Base-by-base conservation (phyloP, 1,140 invertebrate species). In the Acromyrmex echinatior region DNA sequence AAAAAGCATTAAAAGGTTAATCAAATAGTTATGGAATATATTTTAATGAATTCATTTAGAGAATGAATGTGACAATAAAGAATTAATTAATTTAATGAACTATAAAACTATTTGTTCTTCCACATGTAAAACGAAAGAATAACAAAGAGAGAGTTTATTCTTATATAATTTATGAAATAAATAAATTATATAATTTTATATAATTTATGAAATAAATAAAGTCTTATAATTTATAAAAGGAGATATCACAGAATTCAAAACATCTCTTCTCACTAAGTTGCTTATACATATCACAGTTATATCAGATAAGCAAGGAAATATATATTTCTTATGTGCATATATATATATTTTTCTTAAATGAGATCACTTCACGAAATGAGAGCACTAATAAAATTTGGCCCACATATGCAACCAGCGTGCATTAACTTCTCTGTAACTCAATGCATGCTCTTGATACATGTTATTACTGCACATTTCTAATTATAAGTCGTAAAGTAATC, bases 351-450 rank as follows among this genome's bases (percentile, higher is more conserved):
- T 9, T 58, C 3, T 10, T n/a, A 58, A 81, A 71, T 58, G 66
- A 25, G 65, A 9, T 6, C 77, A 18, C 49, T 28, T n/a, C 12
- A n/a, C 16, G 14, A 81, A 81, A 70, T 58, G 65, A 2, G 79
- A 53, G 21, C 62, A 39, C 65, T 71, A 71, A 73, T 80, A 58
- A 73, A 81, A 39, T 81, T 81, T 14, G 53, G 25, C 66, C 79
- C 56, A 73, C 79, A 71, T 81, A 81, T 5, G 79, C 66, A 71
- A 14, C 25, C 31, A 28, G 45, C 66, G 45, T 71, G 35, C 16
- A 28, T 35, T 35, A 65, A 79, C 45, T 60, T 58, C 31, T 81
- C 78, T 16, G 53, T 12, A 70, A 35, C 18, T 28, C 16, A 10
- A 4, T 39, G 51, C 14, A 28, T 45, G 79, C 25, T 81, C 49